Conservation (phyloP, 1,140 invertebrate genomes). For the Drosophila simulans region DNA sequence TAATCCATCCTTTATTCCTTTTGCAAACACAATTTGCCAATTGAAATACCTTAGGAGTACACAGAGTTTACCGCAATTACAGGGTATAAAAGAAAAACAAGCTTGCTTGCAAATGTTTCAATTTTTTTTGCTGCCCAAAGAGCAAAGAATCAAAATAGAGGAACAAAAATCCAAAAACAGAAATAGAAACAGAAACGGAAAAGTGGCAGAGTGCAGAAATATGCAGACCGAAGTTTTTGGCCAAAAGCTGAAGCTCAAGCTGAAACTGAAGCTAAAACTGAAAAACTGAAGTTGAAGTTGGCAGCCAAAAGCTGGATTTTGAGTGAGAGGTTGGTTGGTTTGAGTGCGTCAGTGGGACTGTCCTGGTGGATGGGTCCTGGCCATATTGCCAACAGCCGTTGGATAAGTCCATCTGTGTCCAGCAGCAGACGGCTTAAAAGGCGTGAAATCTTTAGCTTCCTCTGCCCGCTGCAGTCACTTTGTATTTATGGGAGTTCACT, state of each 20-base stretch:
- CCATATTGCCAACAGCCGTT: neutral
- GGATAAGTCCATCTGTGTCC: conserved; percentile 22
- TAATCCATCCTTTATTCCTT: too few species aligned
- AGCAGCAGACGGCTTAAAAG: conserved; percentile 17
- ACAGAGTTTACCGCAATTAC: conserved; percentile 2
- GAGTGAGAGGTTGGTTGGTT: conserved; percentile 5
- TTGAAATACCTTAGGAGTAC: neutral
- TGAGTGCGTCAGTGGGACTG: conserved; percentile 8
- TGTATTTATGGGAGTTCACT: neutral
- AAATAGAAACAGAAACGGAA: conserved; percentile 1
- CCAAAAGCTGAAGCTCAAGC: conserved; percentile 27
- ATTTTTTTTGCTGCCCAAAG: conserved; percentile 28
- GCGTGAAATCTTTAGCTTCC: conserved; percentile 14
- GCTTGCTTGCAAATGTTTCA: conserved; percentile 66
- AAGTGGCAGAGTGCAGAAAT: conserved; percentile 28
- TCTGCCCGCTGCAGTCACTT: neutral
- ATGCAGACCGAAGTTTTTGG: conserved; percentile 37
- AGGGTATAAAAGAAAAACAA: conserved; percentile 41
- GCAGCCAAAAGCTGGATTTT: neutral
- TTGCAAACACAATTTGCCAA: conserved; percentile 1
- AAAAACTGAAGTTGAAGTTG: conserved; percentile 25
- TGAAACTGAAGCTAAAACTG: conserved; percentile 19
- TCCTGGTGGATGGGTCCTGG: neutral
- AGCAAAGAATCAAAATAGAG: neutral
- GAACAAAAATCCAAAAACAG: neutral